phyloP scores from a whole-genome alignment of 2,113 vertebrate species.

The Ptilorrhoa leucosticta region DNA sequence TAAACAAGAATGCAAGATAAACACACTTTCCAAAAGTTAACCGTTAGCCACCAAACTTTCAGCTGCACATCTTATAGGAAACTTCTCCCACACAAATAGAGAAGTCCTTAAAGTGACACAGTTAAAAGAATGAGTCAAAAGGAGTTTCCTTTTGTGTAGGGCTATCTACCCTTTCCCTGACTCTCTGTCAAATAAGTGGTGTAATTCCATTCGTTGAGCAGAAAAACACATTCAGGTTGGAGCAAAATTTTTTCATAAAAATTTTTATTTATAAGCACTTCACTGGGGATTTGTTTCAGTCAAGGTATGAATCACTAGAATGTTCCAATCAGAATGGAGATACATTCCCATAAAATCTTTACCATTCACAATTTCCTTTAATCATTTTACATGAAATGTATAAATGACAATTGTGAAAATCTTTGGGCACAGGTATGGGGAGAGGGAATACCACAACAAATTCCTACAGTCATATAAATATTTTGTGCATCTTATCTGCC shows the following conservation, averaged over 20 bases:
- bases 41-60: background rate
- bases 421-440: background rate
- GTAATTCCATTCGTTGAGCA: background rate
- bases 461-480: background rate
- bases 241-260: background rate
- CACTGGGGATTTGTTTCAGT: background rate
- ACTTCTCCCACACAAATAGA: slow-evolving; percentile 65
- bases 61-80: slow-evolving; percentile 27
- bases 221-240: background rate
- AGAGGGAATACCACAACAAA: background rate
- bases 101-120: slow-evolving; percentile 34
- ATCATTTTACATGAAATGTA: background rate
- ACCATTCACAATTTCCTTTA: background rate
- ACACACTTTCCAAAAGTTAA: background rate
- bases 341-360: background rate
- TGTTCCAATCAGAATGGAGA: background rate
- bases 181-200: background rate
- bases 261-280: background rate
- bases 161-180: background rate
- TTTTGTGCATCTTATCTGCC: background rate
- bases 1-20: background rate
- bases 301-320: background rate
- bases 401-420: background rate
- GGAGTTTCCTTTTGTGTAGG: slow-evolving; percentile 38
- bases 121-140: slow-evolving; percentile 52